A percentile compares a stretch with the other conserved stretches of the same genome.
Conservation (phyloP, 2,888 invertebrate species). For the Acronicta alni region DNA sequence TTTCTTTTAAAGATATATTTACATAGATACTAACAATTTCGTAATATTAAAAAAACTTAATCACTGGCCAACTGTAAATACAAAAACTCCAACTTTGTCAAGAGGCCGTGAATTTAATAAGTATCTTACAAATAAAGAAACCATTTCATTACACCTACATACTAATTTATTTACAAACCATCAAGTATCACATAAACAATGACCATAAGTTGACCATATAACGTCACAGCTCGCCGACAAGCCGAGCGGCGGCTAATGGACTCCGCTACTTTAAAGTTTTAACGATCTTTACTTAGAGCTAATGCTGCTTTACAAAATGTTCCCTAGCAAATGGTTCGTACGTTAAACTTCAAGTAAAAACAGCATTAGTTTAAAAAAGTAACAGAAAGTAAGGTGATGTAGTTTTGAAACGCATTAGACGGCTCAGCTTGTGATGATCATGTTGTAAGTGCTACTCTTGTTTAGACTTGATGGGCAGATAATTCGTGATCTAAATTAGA, state of each 20-base stretch:
- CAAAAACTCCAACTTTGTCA: too few species aligned
- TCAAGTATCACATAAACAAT: slow-evolving; percentile 26
- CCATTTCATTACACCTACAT: background rate
- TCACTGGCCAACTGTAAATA: too few species aligned
- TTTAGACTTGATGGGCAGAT: slow-evolving; percentile 6
- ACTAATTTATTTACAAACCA: slow-evolving; percentile 7
- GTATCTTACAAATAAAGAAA: background rate
- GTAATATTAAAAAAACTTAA: too few species aligned
- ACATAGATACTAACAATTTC: too few species aligned
- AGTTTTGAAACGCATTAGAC: slow-evolving; percentile 30
- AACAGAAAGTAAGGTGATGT: slow-evolving; percentile 39
- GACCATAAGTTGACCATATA: slow-evolving; percentile 51
- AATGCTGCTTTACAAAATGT: slow-evolving; percentile 78
- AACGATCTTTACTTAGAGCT: slow-evolving; percentile 82
- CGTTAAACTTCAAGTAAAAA: slow-evolving; percentile 63
- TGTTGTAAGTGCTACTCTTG: slow-evolving; percentile 17
- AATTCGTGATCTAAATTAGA: background rate
- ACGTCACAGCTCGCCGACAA: slow-evolving; percentile 41
- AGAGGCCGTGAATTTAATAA: too few species aligned
- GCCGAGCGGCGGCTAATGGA: slow-evolving; percentile 75
- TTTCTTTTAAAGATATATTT: too few species aligned
- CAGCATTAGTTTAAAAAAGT: slow-evolving; percentile 52
- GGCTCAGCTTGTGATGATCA: slow-evolving; percentile 20
- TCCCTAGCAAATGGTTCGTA: slow-evolving; percentile 70
- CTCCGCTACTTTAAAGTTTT: slow-evolving; percentile 83